phyloP scores from a whole-genome alignment of 1,140 invertebrate genomes.

The Pectinophora gossypiella region DNA sequence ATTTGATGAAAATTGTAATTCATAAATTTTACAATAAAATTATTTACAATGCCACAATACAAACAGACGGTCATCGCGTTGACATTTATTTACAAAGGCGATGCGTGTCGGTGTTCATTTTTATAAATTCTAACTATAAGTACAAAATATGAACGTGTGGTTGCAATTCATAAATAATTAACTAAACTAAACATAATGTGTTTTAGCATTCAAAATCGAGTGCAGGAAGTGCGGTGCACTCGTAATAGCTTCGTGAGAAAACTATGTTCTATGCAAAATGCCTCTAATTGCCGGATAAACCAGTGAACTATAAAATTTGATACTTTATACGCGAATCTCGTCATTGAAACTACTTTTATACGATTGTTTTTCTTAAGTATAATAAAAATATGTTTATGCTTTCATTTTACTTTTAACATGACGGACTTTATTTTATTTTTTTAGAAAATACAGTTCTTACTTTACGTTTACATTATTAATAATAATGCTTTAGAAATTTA shows the following conservation, averaged over 20 bases:
- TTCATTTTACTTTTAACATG: constrained; percentile 2
- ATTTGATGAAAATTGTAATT: constrained; percentile 72
- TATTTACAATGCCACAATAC: constrained; percentile 64
- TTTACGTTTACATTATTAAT: constrained; percentile 13
- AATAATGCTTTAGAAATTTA: constrained; percentile 13
- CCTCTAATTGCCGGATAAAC: too few species aligned
- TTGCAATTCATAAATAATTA: not conserved
- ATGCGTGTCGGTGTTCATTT: constrained; percentile 18
- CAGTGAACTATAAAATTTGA: too few species aligned
- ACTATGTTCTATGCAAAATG: too few species aligned
- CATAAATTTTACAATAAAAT: constrained; percentile 67
- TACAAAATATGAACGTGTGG: constrained; percentile 16
- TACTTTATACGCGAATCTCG: too few species aligned
- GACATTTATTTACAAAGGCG: constrained; percentile 46
- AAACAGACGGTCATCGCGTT: constrained; percentile 31
- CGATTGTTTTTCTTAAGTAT: too few species aligned
- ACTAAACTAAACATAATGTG: not conserved
- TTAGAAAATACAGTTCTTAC: constrained; percentile 6
- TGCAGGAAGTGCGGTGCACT: not conserved
- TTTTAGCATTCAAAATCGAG: not conserved
- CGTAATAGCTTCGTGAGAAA: too few species aligned
- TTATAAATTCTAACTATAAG: constrained; percentile 10
- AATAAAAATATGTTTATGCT: too few species aligned
- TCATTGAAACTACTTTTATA: too few species aligned
- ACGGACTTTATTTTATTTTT: constrained; percentile 12